Conservation (phyloP, 2,797 vertebrate species). For the Peromyscus nudipes region DNA sequence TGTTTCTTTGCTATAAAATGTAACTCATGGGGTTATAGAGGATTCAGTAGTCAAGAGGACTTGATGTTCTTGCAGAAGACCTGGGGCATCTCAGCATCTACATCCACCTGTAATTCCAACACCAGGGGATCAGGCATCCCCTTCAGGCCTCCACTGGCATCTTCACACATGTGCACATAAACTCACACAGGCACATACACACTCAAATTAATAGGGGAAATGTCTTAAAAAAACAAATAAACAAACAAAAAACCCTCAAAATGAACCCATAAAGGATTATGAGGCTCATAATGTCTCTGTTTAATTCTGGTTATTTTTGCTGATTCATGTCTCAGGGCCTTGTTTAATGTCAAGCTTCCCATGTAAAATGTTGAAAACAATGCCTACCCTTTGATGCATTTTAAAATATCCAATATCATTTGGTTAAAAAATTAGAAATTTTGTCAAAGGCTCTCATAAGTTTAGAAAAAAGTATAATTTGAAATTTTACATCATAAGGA, state of each 20-base stretch:
- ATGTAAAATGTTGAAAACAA: slow-evolving; percentile 45
- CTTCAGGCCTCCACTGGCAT: not conserved
- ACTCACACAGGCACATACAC: not conserved
- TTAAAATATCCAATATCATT: not conserved
- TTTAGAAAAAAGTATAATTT: not conserved
- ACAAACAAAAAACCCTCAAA: not conserved
- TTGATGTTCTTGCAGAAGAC: not conserved
- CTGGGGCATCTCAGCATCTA: no score
- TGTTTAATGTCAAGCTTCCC: slow-evolving; percentile 28
- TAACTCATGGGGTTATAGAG: not conserved
- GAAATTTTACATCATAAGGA: not conserved
- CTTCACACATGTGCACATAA: not conserved
- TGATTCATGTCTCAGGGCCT: not conserved
- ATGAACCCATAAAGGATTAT: not conserved
- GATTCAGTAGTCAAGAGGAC: no score
- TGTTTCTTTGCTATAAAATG: not conserved
- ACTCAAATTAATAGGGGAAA: not conserved
- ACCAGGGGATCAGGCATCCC: no score
- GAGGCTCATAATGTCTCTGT: not conserved
- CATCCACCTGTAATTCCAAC: not conserved
- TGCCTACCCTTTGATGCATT: not conserved
- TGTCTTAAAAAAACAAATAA: no score
- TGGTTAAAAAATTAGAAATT: not conserved
- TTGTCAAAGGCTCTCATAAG: not conserved
- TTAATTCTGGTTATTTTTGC: not conserved